Conservation (phyloP, 2,888 invertebrate genomes). For the Drosophila ustulata region DNA sequence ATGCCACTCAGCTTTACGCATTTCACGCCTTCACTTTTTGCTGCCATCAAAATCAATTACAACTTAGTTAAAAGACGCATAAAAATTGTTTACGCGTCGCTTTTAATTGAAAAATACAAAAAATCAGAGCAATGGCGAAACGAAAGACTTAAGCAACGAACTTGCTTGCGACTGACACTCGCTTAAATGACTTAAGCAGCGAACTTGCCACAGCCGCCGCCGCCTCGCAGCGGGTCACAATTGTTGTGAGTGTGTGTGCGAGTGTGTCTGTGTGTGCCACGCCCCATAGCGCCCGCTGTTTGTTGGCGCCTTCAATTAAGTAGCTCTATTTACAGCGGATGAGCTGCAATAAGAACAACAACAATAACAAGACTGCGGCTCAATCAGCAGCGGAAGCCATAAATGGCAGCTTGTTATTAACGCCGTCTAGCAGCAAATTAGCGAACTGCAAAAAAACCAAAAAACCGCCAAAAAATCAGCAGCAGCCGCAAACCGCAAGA, state of each 20-base stretch:
- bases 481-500: not conserved
- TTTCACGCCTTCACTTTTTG: slow-evolving; percentile 60
- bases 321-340: slow-evolving; percentile 34
- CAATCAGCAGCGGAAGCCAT: slow-evolving; percentile 67
- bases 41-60: slow-evolving; percentile 74
- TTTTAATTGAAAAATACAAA: slow-evolving; percentile 56
- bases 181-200: slow-evolving; percentile 53
- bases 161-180: slow-evolving; percentile 27
- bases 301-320: slow-evolving; percentile 75
- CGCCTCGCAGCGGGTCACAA: slow-evolving; percentile 56
- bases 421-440: slow-evolving; percentile 76
- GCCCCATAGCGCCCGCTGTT: slow-evolving; percentile 55
- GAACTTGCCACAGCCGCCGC: slow-evolving; percentile 30
- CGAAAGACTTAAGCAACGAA: slow-evolving; percentile 49
- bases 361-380: slow-evolving; percentile 3
- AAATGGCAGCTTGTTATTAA: slow-evolving; percentile 79
- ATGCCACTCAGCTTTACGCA: slow-evolving; percentile 6
- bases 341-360: not conserved
- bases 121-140: not conserved
- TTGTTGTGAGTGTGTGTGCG: slow-evolving; percentile 20
- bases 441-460: slow-evolving; percentile 22
- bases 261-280: slow-evolving; percentile 14
- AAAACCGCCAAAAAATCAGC: slow-evolving; percentile 4
- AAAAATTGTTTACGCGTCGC: slow-evolving; percentile 59
- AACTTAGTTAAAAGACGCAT: slow-evolving; percentile 70